A percentile compares a stretch with the other conserved stretches of the same genome.
phyloP scores from a whole-genome alignment of 2,888 invertebrate species.

The Melinaea marsaeus region DNA sequence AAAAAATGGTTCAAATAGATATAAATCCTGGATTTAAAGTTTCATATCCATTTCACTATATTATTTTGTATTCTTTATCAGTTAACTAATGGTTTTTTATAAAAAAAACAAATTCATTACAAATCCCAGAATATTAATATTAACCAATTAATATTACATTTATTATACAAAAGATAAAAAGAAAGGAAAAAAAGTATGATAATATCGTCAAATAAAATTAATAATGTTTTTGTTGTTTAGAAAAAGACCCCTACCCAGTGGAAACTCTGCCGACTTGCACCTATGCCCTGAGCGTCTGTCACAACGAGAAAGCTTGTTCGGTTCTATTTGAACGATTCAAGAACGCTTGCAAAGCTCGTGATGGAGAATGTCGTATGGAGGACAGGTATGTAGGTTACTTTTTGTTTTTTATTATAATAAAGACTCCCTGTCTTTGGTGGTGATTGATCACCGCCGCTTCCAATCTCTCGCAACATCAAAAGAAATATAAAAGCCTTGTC shows the following conservation, averaged over 20 bases:
- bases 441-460: too few relatives aligned
- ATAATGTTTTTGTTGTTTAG: constrained; percentile 58
- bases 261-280: constrained; percentile 94
- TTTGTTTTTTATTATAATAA: background rate
- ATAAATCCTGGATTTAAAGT: too few relatives aligned
- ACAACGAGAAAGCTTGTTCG: constrained; percentile 87
- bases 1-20: too few relatives aligned
- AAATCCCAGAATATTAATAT: too few relatives aligned
- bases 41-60: too few relatives aligned
- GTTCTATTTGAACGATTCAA: constrained; percentile 92
- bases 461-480: too few relatives aligned
- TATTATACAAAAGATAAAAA: background rate
- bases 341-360: constrained; percentile 90
- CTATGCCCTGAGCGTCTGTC: constrained; percentile 91
- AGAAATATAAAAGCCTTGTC: too few relatives aligned
- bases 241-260: constrained; percentile 92
- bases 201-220: background rate
- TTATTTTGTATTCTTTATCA: too few relatives aligned
- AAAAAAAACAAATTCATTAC: too few relatives aligned
- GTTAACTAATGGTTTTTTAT: too few relatives aligned
- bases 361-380: constrained; percentile 92
- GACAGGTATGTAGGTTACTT: constrained; percentile 80
- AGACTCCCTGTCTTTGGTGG: too few relatives aligned
- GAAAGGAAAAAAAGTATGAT: background rate
- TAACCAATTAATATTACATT: too few relatives aligned